Percentiles rank a stretch among this genome's conserved stretches.
Conservation (phyloP, 1,140 invertebrate species). For the Eufriesea mexicana region DNA sequence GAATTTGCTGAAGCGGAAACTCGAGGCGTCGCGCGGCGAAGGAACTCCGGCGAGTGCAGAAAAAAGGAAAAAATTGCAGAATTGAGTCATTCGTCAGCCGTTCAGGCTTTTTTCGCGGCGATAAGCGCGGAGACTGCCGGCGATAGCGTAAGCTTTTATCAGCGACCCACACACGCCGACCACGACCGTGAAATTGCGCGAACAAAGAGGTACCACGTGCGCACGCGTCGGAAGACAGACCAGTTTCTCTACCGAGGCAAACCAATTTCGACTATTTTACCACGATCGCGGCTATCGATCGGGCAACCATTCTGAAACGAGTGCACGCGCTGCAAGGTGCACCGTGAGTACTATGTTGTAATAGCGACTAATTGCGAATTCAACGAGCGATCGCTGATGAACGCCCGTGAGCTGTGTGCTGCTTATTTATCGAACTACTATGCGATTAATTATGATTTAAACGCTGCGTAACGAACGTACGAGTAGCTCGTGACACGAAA, state of each 20-base stretch:
- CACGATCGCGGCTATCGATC: background rate
- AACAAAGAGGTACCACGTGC: background rate
- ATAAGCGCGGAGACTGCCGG: conserved; percentile 39
- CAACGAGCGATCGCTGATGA: background rate
- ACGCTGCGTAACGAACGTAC: background rate
- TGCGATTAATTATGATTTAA: conserved; percentile 13
- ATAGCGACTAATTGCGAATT: conserved; percentile 3
- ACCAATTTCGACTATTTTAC: background rate
- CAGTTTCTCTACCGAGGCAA: too few relatives aligned
- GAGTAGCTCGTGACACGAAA: background rate
- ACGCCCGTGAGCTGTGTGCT: background rate
- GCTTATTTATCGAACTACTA: conserved; percentile 16
- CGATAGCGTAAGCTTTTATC: conserved; percentile 55
- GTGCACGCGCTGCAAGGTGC: background rate
- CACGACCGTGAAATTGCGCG: conserved; percentile 15
- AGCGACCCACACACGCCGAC: background rate
- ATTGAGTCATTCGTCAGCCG: conserved; percentile 36
- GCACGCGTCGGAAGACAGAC: background rate
- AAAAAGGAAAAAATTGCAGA: background rate
- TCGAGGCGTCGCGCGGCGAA: background rate
- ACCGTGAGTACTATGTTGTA: background rate
- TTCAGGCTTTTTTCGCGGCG: conserved; percentile 6
- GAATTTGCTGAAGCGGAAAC: too few relatives aligned
- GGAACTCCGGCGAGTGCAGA: too few relatives aligned
- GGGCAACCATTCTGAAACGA: background rate